Evolutionary conservation across 2,113 vertebrate species (phyloP), one percentile per base, ranked within the genome.

Genomic region (Brachionichthys hirsutus): DNA sequence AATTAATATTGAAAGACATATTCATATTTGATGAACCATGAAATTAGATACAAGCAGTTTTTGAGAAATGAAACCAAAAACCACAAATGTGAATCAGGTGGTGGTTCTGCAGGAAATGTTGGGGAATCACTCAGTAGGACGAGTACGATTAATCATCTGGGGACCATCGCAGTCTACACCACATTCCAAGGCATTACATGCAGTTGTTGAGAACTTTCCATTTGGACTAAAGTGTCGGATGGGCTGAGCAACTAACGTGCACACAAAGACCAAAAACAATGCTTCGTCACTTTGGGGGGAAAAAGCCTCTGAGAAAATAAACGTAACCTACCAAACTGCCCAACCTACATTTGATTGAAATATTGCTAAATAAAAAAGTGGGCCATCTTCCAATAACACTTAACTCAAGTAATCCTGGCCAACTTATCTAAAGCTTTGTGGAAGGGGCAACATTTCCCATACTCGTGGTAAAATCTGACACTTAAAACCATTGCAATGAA

Each of bases 401-500:
- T 13, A n/a, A 5, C 40, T 12, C n/a, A 4, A 9, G 35, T 55
- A 57, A 48, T 52, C 47, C 16, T 5, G n/a, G 41, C 35, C 15
- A 34, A 48, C 12, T n/a, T 24, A 44, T 62, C 49, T 34, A 11
- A 51, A 38, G 35, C 12, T 54, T n/a, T 3, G 22, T 45, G 1
- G 66, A 67, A 24, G 14, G 15, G 38, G 15, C n/a, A 38, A 40
- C 19, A 35, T 3, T 40, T 24, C 9, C 38, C 34, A 8, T 20
- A 0, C 17, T 18, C 19, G 54, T 16, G 41, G 63, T 15, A 57
- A 52, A 67, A 67, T 60, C 35, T 67, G 54, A 42, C 24, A 41
- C 41, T 59, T 57, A 55, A 67, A 74, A 62, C 45, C 52, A 57
- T 47, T 12, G 2, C 53, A 44, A 43, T 58, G 49, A 51, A 54